phyloP scores from a whole-genome alignment of 1,140 invertebrate species.

The Temnothorax longispinosus region DNA sequence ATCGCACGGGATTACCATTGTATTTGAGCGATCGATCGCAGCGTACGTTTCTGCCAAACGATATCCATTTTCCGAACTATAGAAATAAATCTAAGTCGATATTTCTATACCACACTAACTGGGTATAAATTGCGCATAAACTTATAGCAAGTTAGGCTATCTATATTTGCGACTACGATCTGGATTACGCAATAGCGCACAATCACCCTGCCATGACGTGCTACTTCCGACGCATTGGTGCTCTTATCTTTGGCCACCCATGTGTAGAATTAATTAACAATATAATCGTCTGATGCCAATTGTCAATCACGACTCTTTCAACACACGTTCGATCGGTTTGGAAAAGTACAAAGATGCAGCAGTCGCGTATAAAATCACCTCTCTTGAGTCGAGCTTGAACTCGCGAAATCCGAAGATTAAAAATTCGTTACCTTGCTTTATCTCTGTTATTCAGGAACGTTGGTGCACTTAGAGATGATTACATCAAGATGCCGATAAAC shows the following conservation, averaged over 20 bases:
- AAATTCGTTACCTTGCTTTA: too few species aligned
- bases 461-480: not conserved
- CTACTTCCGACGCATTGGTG: not conserved
- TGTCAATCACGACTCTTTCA: not conserved
- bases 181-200: not conserved
- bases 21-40: not conserved
- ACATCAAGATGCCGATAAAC: not conserved
- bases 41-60: not conserved
- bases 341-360: not conserved
- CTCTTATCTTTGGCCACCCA: not conserved
- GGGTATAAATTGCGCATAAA: not conserved
- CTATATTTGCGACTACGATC: not conserved
- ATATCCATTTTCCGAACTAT: not conserved
- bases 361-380: not conserved
- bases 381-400: not conserved
- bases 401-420: not conserved
- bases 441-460: not conserved
- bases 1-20: not conserved
- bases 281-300: not conserved
- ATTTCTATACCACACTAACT: constrained; percentile 9
- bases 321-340: not conserved
- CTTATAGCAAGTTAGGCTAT: not conserved
- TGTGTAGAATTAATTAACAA: not conserved
- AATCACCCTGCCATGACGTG: not conserved
- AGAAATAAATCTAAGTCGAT: constrained; percentile 3